A percentile compares a stretch with the other conserved stretches of the same genome.
Evolutionary conservation across 2,888 invertebrate genomes (phyloP).

Genomic region (Pyrocoelia pectoralis): DNA sequence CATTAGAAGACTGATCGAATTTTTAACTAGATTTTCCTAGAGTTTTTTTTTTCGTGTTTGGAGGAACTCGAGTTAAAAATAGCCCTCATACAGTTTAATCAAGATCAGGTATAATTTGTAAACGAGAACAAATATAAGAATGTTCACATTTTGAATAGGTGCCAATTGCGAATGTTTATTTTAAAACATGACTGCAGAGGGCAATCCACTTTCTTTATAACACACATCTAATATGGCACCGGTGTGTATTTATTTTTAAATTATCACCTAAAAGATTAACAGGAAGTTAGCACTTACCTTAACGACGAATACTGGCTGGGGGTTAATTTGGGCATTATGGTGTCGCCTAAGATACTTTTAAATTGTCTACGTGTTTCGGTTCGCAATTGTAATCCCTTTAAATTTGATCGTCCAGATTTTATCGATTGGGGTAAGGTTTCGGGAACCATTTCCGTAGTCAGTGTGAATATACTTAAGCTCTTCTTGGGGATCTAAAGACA

Average conservation of each 20-base stretch:
- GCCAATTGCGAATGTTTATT: conserved; percentile 23
- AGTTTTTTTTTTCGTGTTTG: too few relatives aligned
- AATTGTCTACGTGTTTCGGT: not conserved
- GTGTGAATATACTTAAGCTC: conserved; percentile 15
- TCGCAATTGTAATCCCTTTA: conserved; percentile 4
- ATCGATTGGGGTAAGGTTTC: conserved; percentile 15
- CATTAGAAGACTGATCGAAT: too few relatives aligned
- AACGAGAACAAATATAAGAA: conserved; percentile 11
- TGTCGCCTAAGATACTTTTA: not conserved
- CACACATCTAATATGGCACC: not conserved
- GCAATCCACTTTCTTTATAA: conserved; percentile 24
- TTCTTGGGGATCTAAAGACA: not conserved
- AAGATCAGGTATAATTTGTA: not conserved
- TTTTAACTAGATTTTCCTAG: too few relatives aligned
- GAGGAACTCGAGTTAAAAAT: not conserved
- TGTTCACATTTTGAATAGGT: conserved; percentile 16
- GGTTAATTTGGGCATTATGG: not conserved
- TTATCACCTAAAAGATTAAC: too few relatives aligned
- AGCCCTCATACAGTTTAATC: not conserved
- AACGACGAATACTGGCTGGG: conserved; percentile 1
- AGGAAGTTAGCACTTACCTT: conserved; percentile 6
- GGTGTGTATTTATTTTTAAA: not conserved
- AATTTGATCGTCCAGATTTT: conserved; percentile 10
- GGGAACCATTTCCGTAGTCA: conserved; percentile 9
- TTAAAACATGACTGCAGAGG: conserved; percentile 22